phyloP scores from a whole-genome alignment of 2,888 invertebrate species.

The Galerucella nymphaeae region DNA sequence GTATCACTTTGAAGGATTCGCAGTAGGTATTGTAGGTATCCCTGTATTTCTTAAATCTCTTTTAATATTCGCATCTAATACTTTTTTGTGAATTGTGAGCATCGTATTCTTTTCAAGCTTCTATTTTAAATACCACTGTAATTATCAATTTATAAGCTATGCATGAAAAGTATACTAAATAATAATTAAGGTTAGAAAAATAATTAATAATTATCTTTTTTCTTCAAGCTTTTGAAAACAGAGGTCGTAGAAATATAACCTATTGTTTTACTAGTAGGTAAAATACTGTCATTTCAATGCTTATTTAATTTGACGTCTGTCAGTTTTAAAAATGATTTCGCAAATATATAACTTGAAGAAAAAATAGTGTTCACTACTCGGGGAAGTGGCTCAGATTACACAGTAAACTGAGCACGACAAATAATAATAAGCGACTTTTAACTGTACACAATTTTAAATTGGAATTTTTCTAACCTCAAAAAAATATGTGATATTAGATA shows the following conservation, averaged over 20 bases:
- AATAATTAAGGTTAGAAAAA: constrained; percentile 1
- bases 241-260: too few species aligned
- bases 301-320: too few species aligned
- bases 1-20: constrained; percentile 2
- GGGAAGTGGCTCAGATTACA: too few species aligned
- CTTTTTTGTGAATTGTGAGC: neutral
- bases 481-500: constrained; percentile 11
- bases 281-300: too few species aligned
- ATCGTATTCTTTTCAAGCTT: neutral
- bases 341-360: too few species aligned
- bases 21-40: constrained; percentile 7
- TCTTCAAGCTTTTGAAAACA: constrained; percentile 29
- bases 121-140: neutral
- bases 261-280: too few species aligned
- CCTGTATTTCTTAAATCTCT: constrained; percentile 3
- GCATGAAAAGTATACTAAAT: constrained; percentile 1
- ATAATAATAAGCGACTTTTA: too few species aligned
- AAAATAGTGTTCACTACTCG: too few species aligned
- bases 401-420: too few species aligned
- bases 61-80: constrained; percentile 6
- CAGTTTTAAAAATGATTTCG: too few species aligned
- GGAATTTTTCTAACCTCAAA: constrained; percentile 38
- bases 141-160: neutral
- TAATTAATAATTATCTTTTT: constrained; percentile 19
- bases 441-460: neutral